Evolutionary conservation across 1,140 invertebrate species (phyloP).

Genomic region (Brachionus manjavacas): DNA sequence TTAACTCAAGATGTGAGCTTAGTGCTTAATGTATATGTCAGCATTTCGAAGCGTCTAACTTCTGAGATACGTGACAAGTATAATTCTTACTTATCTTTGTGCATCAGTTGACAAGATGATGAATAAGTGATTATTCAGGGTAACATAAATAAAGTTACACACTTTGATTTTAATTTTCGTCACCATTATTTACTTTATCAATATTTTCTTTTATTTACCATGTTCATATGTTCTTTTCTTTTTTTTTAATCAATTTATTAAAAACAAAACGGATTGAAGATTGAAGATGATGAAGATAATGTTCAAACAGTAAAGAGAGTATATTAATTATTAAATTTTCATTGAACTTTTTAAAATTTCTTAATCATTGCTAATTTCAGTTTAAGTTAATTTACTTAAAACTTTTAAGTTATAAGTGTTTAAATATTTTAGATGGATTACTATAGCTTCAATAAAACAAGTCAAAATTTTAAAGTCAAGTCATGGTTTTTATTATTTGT

Average conservation of each 20-base stretch:
- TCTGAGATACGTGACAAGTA: too few species aligned
- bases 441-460: background rate
- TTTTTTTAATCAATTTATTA: background rate
- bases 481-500: background rate
- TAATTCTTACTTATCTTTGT: too few species aligned
- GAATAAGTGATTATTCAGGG: too few species aligned
- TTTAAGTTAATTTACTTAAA: background rate
- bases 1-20: too few species aligned
- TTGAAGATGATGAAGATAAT: background rate
- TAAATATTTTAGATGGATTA: background rate
- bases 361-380: background rate
- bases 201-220: background rate
- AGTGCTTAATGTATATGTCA: too few species aligned
- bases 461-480: background rate
- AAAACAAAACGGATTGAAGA: too few species aligned
- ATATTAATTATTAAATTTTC: background rate
- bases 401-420: background rate
- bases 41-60: too few species aligned
- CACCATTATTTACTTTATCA: background rate
- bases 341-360: background rate
- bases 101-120: too few species aligned
- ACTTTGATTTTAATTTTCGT: too few species aligned
- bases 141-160: too few species aligned
- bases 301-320: background rate
- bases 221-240: background rate